phyloP scores from a whole-genome alignment of 2,888 invertebrate species.

The Habroteleia sp. region DNA sequence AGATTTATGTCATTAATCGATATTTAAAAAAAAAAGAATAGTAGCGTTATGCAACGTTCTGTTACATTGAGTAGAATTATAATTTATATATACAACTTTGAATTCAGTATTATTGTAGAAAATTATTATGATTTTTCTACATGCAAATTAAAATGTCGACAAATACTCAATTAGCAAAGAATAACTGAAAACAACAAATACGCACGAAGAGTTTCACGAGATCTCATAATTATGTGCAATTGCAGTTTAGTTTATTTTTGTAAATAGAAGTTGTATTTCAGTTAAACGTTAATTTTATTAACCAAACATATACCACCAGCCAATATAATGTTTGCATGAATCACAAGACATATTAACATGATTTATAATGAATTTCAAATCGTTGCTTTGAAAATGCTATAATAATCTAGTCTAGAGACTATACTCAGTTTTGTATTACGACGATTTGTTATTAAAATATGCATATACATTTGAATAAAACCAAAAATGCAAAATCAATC shows the following conservation, averaged over 20 bases:
- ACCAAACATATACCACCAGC: conserved; percentile 9
- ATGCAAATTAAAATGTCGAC: conserved; percentile 1
- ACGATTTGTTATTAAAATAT: conserved; percentile 30
- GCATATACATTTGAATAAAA: conserved; percentile 48
- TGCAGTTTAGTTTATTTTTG: conserved; percentile 7
- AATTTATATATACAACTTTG: conserved; percentile 19
- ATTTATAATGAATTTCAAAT: conserved; percentile 44
- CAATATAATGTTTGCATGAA: conserved; percentile 16
- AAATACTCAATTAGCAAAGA: conserved; percentile 40
- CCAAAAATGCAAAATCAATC: conserved; percentile 33
- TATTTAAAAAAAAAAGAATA: conserved; percentile 14
- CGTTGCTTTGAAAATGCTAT: conserved; percentile 9
- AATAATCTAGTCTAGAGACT: conserved; percentile 37
- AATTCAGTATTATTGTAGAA: conserved; percentile 36
- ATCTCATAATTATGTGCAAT: conserved; percentile 47
- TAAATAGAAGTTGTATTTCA: conserved; percentile 19
- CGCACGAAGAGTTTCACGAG: conserved; percentile 3
- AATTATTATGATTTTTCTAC: conserved; percentile 17
- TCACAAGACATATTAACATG: conserved; percentile 17
- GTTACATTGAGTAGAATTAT: conserved; percentile 3
- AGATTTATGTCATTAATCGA: conserved; percentile 1
- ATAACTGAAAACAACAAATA: conserved; percentile 2
- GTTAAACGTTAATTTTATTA: conserved; percentile 29
- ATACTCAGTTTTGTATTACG: conserved; percentile 23
- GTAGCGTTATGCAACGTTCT: conserved; percentile 12